These are phyloP conservation scores for Tinea semifulvella DNA, from an alignment of 2,888 invertebrate species.

Conservation along the genomic window DNA sequence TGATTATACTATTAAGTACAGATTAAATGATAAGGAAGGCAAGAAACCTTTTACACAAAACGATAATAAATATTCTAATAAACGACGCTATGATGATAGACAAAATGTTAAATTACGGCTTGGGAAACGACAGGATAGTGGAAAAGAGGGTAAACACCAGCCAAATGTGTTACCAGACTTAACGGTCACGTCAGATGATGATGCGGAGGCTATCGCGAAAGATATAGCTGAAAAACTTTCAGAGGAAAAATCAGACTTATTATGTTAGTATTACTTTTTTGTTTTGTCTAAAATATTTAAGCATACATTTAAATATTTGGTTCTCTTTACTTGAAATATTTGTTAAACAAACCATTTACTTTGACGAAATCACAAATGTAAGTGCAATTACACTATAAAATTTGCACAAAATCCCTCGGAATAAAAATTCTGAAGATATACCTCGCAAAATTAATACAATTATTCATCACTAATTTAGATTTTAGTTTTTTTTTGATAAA, in stretches of 20 bases:
- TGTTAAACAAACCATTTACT: not conserved
- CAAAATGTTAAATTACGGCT: constrained; percentile 66
- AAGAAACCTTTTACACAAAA: constrained; percentile 44
- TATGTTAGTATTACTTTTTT: constrained; percentile 64
- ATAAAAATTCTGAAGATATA: too few species aligned
- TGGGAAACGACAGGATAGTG: constrained; percentile 50
- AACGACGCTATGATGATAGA: constrained; percentile 68
- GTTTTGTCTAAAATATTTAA: not conserved
- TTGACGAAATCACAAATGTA: too few species aligned
- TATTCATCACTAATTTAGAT: too few species aligned
- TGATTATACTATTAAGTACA: constrained; percentile 73
- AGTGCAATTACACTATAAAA: too few species aligned
- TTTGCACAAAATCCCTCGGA: too few species aligned
- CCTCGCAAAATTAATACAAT: too few species aligned
- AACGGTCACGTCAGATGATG: constrained; percentile 51
- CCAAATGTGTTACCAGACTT: constrained; percentile 69
- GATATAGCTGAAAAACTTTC: constrained; percentile 78
- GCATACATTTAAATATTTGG: not conserved
- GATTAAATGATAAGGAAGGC: constrained; percentile 55
- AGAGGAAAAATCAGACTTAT: constrained; percentile 77
- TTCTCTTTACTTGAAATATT: not conserved
- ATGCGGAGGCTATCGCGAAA: constrained; percentile 68
- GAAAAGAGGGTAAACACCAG: constrained; percentile 57
- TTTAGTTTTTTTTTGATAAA: too few species aligned
- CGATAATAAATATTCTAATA: constrained; percentile 50